A percentile compares a stretch with the other conserved stretches of the same genome.
Evolutionary conservation across 2,797 vertebrate genomes (phyloP).

Genomic region (Cossypha caffra): DNA sequence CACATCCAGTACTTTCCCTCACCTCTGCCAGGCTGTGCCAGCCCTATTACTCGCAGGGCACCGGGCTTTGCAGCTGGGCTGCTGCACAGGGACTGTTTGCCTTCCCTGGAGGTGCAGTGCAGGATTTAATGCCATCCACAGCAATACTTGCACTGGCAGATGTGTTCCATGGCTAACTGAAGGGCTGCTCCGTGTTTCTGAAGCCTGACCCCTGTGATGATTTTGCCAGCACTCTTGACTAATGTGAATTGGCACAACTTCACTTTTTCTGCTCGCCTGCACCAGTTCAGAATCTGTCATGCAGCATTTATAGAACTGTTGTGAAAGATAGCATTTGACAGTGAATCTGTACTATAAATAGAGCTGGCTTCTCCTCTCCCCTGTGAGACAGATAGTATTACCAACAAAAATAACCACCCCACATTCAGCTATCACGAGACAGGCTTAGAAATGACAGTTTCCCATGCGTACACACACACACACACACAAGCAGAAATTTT

Average conservation of each 20-base stretch:
- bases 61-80: neutral
- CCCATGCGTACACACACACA: neutral
- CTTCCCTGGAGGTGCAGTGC: neutral
- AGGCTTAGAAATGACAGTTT: neutral
- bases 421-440: neutral
- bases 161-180: neutral
- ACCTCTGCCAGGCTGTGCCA: fast-evolving
- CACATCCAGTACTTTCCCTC: neutral
- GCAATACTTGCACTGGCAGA: neutral
- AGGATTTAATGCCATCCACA: neutral
- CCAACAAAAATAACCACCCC: neutral
- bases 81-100: fast-evolving
- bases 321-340: conserved; percentile 48
- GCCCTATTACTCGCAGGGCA: fast-evolving
- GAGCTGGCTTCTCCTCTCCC: conserved; percentile 23
- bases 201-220: neutral
- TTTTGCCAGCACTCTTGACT: fast-evolving
- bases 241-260: neutral
- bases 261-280: neutral
- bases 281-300: conserved; percentile 17
- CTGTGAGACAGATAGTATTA: conserved; percentile 53
- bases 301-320: conserved; percentile 37
- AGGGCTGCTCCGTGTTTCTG: neutral
- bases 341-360: conserved; percentile 51
- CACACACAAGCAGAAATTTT: neutral